Percentiles rank a stretch among this genome's conserved stretches.
These are phyloP conservation scores for Agriotes lineatus DNA, from an alignment of 2,888 invertebrate species.

Conservation along the genomic window DNA sequence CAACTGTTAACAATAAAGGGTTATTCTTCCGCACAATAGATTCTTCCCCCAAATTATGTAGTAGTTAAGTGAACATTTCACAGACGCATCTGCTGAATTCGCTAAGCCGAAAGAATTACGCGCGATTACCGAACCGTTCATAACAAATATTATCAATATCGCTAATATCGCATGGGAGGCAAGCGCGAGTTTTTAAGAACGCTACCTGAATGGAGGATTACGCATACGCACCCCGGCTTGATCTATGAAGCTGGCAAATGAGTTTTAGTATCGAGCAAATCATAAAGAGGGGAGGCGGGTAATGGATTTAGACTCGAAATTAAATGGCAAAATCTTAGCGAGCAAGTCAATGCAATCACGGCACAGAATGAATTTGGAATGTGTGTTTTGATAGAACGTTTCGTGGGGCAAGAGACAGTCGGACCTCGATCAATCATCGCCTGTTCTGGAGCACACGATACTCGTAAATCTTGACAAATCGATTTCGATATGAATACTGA, in stretches of 20 bases:
- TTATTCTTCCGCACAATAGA: conserved; percentile 54
- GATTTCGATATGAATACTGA: conserved; percentile 64
- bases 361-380: conserved; percentile 58
- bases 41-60: conserved; percentile 49
- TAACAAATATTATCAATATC: conserved; percentile 37
- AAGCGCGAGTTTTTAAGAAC: conserved; percentile 17
- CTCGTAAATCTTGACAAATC: conserved; percentile 66
- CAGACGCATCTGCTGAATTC: conserved; percentile 51
- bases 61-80: conserved; percentile 49
- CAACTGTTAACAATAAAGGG: conserved; percentile 54
- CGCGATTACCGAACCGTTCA: conserved; percentile 34
- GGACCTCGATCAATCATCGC: conserved; percentile 63
- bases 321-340: conserved; percentile 41
- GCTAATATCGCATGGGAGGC: not conserved
- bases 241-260: conserved; percentile 53
- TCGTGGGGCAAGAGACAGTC: conserved; percentile 61
- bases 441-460: conserved; percentile 56
- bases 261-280: conserved; percentile 49
- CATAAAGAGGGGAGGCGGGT: conserved; percentile 34
- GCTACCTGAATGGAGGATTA: conserved; percentile 30
- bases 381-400: conserved; percentile 63
- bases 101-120: conserved; percentile 32
- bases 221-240: conserved; percentile 45
- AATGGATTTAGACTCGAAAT: conserved; percentile 45
- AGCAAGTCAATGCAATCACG: conserved; percentile 59